These are phyloP conservation scores for Mechanitis messenoides DNA, from an alignment of 2,888 invertebrate species.

Conservation along the genomic window DNA sequence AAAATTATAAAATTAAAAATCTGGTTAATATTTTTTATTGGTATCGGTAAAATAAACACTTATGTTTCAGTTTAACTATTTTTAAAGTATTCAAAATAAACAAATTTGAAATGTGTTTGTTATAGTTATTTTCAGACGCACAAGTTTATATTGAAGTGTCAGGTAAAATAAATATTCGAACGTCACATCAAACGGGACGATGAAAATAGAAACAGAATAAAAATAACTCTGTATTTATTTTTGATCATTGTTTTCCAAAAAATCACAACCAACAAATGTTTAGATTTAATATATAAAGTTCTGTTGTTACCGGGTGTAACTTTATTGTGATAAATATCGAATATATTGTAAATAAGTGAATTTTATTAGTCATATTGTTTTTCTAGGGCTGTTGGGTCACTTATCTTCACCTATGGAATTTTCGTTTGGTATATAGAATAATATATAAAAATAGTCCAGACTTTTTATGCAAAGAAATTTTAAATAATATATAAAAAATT, in stretches of 20 bases:
- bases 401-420: too few relatives aligned
- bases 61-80: not conserved
- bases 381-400: too few relatives aligned
- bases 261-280: not conserved
- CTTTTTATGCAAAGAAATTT: too few relatives aligned
- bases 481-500: too few relatives aligned
- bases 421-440: too few relatives aligned
- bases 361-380: too few relatives aligned
- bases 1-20: not conserved
- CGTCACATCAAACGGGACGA: slow-evolving; percentile 22
- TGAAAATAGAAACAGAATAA: slow-evolving; percentile 19
- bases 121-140: slow-evolving; percentile 19
- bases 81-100: slow-evolving; percentile 1
- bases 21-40: too few relatives aligned
- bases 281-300: not conserved
- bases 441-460: too few relatives aligned
- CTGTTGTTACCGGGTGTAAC: not conserved
- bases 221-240: slow-evolving; percentile 17
- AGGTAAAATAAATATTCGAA: slow-evolving; percentile 22
- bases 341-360: too few relatives aligned
- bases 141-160: slow-evolving; percentile 18
- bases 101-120: slow-evolving; percentile 3
- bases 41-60: too few relatives aligned
- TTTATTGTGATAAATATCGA: too few relatives aligned
- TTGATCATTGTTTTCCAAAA: slow-evolving; percentile 16